A percentile compares a stretch with the other conserved stretches of the same genome.
Conservation (phyloP, 2,113 vertebrate species). For the Turdus rufiventris region DNA sequence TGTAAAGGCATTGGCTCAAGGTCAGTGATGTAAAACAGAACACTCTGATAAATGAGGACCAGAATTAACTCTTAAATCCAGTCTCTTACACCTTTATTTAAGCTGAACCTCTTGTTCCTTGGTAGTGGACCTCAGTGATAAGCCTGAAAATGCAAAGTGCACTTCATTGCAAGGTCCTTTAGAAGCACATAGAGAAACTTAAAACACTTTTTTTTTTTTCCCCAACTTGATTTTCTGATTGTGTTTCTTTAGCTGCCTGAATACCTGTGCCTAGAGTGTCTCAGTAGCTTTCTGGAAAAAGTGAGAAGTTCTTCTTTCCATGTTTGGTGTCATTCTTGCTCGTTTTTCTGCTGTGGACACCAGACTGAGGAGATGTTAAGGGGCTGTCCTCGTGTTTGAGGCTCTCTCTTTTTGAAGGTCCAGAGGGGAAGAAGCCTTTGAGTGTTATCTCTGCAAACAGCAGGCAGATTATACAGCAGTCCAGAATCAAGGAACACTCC, state of each 20-base stretch:
- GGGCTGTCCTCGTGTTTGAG: slow-evolving; percentile 5
- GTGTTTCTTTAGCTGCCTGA: neutral
- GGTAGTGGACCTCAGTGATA: neutral
- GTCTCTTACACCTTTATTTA: neutral
- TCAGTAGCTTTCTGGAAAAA: neutral
- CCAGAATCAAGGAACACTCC: neutral
- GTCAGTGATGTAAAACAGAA: neutral
- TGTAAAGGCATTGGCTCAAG: neutral
- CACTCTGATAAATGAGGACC: neutral
- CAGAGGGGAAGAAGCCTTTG: slow-evolving; percentile 1
- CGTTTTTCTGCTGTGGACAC: neutral
- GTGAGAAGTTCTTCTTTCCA: neutral
- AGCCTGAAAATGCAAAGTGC: neutral
- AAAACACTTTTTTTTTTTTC: neutral
- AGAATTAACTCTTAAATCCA: neutral
- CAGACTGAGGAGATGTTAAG: neutral
- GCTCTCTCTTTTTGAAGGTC: neutral
- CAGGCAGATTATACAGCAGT: neutral
- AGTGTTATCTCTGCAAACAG: neutral
- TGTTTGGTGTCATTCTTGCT: neutral
- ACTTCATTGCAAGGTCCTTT: neutral
- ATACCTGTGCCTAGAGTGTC: neutral
- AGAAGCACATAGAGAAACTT: neutral
- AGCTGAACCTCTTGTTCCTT: neutral
- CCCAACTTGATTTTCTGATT: neutral